Conservation (phyloP, 2,797 vertebrate species). For the Pantherophis vulpinus region DNA sequence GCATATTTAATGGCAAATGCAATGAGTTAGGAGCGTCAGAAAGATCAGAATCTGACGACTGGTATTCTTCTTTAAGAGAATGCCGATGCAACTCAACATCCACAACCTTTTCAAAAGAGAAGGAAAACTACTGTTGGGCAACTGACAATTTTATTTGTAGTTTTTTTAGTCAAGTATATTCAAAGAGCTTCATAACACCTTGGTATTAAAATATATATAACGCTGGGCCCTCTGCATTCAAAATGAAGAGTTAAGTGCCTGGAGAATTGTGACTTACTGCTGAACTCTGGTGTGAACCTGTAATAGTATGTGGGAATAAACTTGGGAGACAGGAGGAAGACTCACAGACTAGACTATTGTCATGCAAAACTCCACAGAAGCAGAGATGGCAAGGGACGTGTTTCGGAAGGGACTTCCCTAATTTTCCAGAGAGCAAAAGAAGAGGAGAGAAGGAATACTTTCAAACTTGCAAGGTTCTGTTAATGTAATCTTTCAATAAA, state of each 20-base stretch:
- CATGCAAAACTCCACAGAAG: not conserved
- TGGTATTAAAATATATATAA: not conserved
- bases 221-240: not conserved
- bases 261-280: not conserved
- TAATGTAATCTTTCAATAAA: not conserved
- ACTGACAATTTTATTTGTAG: not conserved
- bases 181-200: not conserved
- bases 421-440: not conserved
- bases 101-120: constrained; percentile 80
- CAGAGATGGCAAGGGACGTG: not conserved
- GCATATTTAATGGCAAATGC: constrained; percentile 67
- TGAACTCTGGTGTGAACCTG: not conserved
- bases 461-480: not conserved
- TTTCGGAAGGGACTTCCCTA: not conserved
- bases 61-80: constrained; percentile 87
- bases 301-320: not conserved
- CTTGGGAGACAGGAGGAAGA: not conserved
- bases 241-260: not conserved
- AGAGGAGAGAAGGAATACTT: not conserved
- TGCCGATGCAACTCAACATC: constrained; percentile 94
- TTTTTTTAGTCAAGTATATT: not conserved
- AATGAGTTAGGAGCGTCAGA: constrained; percentile 68
- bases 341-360: not conserved
- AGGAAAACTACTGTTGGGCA: not conserved
- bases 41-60: constrained; percentile 74